Base-by-base conservation (phyloP, 2,113 vertebrate genomes). In the Peromyscus leucopus region DNA sequence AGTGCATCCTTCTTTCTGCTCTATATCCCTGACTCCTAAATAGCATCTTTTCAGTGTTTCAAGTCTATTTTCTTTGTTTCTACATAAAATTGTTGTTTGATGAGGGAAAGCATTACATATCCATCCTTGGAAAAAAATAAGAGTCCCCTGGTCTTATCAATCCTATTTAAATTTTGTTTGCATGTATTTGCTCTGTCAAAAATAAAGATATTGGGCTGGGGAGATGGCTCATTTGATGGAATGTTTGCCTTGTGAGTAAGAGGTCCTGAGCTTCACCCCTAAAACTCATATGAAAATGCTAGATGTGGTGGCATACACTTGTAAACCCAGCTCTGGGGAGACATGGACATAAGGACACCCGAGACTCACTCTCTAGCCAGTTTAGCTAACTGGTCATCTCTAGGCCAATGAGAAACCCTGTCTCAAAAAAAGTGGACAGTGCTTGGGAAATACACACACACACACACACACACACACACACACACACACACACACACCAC, bases 21-120 rank as follows among this genome's bases (percentile, higher is more conserved):
- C 13, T 42, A 13, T 42, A 0, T 0, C 36, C 2, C 91, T 89
- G n/a, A 91, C 55, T 80, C 17, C 16, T 79, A 95, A 95, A 78
- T 83, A 26, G 46, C 61, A 7, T n/a, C 19, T 92, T 95, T 36
- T 84, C 26, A 93, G 24, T 0, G 83, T 48, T 90, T 92, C 78
- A 39, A 69, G 69, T 69, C 11, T 71, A 0, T 11, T 95, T 84
- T 95, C 9, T 36, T 78, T 55, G 7, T 92, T 59, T 95, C 11
- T 17, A 80, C 51, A 11, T 94, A 75, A 55, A 84, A 87, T 71
- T 51, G 10, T 2, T 97, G 22, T 51, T 7, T 22, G 46, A 33
- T 80, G 74, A 33, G 24, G 1, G 33, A 90, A 91, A 74, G 0
- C 5, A 90, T 26, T 22, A 61, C 36, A 2, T 33, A 39, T 7